Conservation (phyloP, 2,113 vertebrate genomes). For the Lepus timidus region DNA sequence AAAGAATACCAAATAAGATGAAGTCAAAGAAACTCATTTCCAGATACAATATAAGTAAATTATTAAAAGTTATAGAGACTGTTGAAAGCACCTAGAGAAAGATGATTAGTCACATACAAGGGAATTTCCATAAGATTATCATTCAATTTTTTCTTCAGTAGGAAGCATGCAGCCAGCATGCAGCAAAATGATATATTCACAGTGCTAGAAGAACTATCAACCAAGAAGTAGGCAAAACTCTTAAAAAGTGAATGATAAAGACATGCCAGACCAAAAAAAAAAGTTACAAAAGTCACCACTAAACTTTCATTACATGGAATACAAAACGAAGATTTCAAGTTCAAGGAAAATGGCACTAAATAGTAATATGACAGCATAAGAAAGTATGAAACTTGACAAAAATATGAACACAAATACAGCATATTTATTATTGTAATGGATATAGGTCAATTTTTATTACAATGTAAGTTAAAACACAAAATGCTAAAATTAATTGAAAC, state of each 20-base stretch:
- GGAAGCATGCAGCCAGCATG: background rate
- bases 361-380: background rate
- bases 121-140: background rate
- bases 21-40: background rate
- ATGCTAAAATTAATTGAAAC: background rate
- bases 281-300: background rate
- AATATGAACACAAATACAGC: background rate
- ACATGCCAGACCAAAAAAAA: background rate
- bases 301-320: background rate
- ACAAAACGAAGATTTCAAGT: background rate
- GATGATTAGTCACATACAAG: background rate
- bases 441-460: background rate
- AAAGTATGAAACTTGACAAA: background rate
- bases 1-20: background rate
- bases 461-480: background rate
- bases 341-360: background rate
- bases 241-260: background rate
- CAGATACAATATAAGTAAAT: background rate
- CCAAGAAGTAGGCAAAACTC: too few relatives aligned
- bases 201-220: background rate
- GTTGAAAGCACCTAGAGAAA: background rate
- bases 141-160: background rate
- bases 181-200: background rate
- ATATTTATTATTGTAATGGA: background rate
- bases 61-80: background rate